Conservation (phyloP, 2,113 vertebrate species). For the Psammodynastes pulverulentus region DNA sequence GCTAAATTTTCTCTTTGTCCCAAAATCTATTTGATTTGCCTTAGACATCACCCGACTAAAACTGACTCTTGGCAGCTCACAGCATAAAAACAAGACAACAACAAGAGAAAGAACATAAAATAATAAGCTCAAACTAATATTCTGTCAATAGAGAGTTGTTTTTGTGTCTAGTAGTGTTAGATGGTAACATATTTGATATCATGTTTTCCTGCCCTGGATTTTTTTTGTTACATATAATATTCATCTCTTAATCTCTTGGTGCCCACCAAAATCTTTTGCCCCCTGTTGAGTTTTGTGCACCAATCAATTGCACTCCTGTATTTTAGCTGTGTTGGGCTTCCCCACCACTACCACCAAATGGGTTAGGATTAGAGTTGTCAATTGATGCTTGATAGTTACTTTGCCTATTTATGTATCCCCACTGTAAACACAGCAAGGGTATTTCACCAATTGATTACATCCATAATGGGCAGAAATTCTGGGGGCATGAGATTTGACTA, state of each 20-base stretch:
- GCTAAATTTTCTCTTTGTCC: neutral
- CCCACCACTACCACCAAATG: neutral
- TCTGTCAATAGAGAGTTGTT: neutral
- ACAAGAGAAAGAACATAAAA: neutral
- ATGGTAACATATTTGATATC: neutral
- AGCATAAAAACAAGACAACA: neutral
- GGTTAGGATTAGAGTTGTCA: neutral
- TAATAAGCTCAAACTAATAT: neutral
- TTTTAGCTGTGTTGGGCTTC: neutral
- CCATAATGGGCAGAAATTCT: neutral
- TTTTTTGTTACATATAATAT: neutral
- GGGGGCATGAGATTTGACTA: neutral
- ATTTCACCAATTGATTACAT: neutral
- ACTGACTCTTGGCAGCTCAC: neutral
- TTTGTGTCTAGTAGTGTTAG: neutral
- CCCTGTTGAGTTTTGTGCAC: neutral
- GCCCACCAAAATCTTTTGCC: neutral
- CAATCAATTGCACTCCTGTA: neutral
- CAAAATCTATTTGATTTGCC: neutral
- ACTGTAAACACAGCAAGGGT: neutral
- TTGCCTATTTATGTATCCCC: neutral
- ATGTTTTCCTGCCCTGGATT: neutral
- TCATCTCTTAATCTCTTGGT: neutral
- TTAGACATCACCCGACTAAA: neutral
- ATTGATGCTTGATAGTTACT: neutral